A percentile compares a stretch with the other conserved stretches of the same genome.
Conservation (phyloP, 1,140 invertebrate genomes). For the Megalonaias nervosa region DNA sequence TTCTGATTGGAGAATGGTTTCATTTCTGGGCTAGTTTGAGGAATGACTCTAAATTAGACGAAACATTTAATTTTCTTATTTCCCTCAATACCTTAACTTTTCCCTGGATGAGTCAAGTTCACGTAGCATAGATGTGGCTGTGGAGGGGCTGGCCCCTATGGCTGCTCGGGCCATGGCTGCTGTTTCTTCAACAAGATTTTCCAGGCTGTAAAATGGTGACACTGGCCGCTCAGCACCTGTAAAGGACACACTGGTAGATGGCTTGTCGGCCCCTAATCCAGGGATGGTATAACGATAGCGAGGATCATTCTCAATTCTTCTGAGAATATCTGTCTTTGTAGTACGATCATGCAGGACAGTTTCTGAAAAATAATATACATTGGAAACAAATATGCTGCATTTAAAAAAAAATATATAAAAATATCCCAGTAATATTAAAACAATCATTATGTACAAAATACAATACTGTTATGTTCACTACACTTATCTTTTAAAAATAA, state of each 20-base stretch:
- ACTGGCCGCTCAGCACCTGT: constrained; percentile 12
- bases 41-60: not conserved
- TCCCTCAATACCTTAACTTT: not conserved
- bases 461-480: not conserved
- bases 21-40: too few relatives aligned
- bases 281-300: constrained; percentile 29
- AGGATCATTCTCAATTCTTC: constrained; percentile 29
- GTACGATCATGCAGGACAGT: constrained; percentile 14
- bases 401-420: not conserved
- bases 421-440: not conserved
- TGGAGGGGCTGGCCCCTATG: constrained; percentile 44
- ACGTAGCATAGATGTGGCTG: constrained; percentile 41
- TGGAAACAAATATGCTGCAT: not conserved
- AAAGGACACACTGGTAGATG: not conserved
- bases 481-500: not conserved
- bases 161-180: constrained; percentile 55
- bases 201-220: constrained; percentile 29
- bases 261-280: not conserved
- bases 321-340: constrained; percentile 17
- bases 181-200: constrained; percentile 52
- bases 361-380: constrained; percentile 3
- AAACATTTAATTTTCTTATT: not conserved
- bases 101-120: constrained; percentile 17
- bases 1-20: too few relatives aligned
- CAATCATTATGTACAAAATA: not conserved